These are phyloP conservation scores for Dromius quadrimaculatus DNA, from an alignment of 2,888 invertebrate species.

Conservation along the genomic window DNA sequence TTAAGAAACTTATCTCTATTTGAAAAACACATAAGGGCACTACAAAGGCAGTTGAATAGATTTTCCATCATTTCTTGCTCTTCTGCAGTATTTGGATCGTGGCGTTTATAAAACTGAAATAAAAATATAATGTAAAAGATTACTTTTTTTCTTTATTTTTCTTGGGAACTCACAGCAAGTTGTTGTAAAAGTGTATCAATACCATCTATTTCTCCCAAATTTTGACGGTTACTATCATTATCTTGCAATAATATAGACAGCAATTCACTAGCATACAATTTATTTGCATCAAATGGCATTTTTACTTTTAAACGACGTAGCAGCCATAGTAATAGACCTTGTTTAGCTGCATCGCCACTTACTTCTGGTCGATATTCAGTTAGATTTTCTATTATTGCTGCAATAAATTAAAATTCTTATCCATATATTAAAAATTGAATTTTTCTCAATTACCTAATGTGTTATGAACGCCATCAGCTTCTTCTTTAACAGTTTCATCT, in stretches of 20 bases:
- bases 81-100: conserved; percentile 91
- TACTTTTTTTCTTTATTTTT: not conserved
- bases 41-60: conserved; percentile 95
- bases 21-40: conserved; percentile 86
- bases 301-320: conserved; percentile 89
- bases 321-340: conserved; percentile 93
- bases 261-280: conserved; percentile 95
- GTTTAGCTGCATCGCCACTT: conserved; percentile 86
- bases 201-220: conserved; percentile 93
- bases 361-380: conserved; percentile 90
- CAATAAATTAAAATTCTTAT: conserved; percentile 10
- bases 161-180: conserved; percentile 76
- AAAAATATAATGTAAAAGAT: conserved; percentile 40
- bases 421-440: not conserved
- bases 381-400: conserved; percentile 94
- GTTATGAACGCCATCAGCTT: conserved; percentile 96
- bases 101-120: conserved; percentile 87
- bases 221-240: conserved; percentile 82
- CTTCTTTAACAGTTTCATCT: conserved; percentile 93
- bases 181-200: conserved; percentile 97
- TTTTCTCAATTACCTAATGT: conserved; percentile 75
- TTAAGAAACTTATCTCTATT: conserved; percentile 94
- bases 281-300: conserved; percentile 93
- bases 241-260: conserved; percentile 95
- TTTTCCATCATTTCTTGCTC: conserved; percentile 99